Evolutionary conservation across 2,113 vertebrate species (phyloP).

Genomic region (Pseudolaguvia tuberculata): DNA sequence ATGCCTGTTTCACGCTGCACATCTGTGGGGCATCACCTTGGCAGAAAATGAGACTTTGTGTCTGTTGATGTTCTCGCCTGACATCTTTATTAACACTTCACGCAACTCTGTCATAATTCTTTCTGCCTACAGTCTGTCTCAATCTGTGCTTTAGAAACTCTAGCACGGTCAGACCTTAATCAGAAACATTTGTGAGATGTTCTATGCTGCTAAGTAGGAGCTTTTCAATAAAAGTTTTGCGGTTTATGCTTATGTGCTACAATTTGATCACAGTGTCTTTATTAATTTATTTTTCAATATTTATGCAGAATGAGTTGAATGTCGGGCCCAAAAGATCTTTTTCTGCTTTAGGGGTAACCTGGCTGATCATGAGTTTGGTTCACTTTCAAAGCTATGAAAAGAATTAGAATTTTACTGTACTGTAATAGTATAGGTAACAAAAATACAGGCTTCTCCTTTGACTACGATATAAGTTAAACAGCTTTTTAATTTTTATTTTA

Average conservation of each 20-base stretch:
- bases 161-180: constrained; percentile 56
- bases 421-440: no score
- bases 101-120: constrained; percentile 46
- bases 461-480: no score
- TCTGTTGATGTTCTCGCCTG: constrained; percentile 68
- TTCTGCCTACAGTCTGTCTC: constrained; percentile 17
- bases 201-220: constrained; percentile 58
- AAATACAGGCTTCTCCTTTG: no score
- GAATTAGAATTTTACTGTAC: no score
- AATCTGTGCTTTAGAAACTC: constrained; percentile 9
- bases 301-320: no score
- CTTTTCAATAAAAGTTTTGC: constrained; percentile 20
- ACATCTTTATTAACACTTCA: constrained; percentile 73
- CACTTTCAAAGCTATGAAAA: no score
- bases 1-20: constrained; percentile 59
- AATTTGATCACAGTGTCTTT: not conserved
- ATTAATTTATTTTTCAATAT: no score
- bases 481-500: not conserved
- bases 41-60: constrained; percentile 73
- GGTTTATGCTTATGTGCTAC: not conserved
- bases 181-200: constrained; percentile 62
- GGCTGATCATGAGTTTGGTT: no score
- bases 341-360: no score
- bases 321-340: no score
- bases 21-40: constrained; percentile 73